Conservation (phyloP, 2,797 vertebrate genomes). For the Pseudomugil gertrudae region DNA sequence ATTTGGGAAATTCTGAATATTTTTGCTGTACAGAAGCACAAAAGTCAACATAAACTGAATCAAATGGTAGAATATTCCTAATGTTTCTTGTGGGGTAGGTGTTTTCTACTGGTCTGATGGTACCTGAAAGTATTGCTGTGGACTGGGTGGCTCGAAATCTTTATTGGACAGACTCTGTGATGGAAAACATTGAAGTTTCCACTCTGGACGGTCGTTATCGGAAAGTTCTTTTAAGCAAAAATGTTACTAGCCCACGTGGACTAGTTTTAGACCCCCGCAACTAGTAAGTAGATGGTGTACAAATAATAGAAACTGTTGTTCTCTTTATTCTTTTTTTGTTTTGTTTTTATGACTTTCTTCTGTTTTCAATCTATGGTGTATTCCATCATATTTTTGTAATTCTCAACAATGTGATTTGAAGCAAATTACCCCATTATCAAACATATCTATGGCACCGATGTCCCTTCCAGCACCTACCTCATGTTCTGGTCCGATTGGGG, state of each 20-base stretch:
- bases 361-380: not conserved
- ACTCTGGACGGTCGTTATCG: slow-evolving; percentile 78
- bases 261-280: slow-evolving; percentile 80
- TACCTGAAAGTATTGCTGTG: slow-evolving; percentile 79
- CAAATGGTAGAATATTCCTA: not conserved
- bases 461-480: slow-evolving; percentile 68
- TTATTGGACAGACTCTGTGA: slow-evolving; percentile 80
- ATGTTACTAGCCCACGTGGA: slow-evolving; percentile 79
- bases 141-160: slow-evolving; percentile 82
- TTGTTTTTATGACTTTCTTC: not conserved
- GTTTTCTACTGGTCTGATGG: slow-evolving; percentile 76
- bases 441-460: slow-evolving; percentile 1
- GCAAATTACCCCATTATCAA: not conserved
- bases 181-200: slow-evolving; percentile 82
- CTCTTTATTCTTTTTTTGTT: not conserved
- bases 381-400: not conserved
- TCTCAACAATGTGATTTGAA: not conserved
- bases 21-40: not conserved
- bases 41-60: not conserved
- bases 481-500: slow-evolving; percentile 86
- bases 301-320: not conserved
- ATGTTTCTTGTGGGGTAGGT: slow-evolving; percentile 61
- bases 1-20: too few species aligned
- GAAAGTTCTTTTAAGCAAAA: slow-evolving; percentile 77
- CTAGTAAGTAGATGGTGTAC: slow-evolving; percentile 58